Evolutionary conservation across 1,140 invertebrate species (phyloP).

Genomic region (Macrobrachium rosenbergii): DNA sequence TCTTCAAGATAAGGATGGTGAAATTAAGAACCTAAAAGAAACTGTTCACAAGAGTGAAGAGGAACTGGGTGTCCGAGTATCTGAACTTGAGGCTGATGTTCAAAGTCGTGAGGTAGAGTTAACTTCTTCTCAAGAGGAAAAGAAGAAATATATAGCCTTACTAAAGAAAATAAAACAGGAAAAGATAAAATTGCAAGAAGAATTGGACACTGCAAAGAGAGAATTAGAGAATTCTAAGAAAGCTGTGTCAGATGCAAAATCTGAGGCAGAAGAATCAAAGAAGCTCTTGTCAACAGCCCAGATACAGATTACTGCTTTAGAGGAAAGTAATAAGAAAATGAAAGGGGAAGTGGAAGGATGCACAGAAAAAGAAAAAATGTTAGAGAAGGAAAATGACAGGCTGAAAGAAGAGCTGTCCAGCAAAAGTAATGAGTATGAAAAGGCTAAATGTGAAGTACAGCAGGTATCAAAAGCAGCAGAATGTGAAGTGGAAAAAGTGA

Average conservation of each 20-base stretch:
- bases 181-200: conserved; percentile 5
- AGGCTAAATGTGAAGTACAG: conserved; percentile 24
- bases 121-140: conserved; percentile 28
- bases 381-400: no score
- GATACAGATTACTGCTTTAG: no score
- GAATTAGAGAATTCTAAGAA: background rate
- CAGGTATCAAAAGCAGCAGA: conserved; percentile 15
- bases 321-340: no score
- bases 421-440: conserved; percentile 20
- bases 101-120: conserved; percentile 25
- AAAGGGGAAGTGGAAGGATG: no score
- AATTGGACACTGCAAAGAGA: background rate
- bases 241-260: background rate
- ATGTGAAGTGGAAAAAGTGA: conserved; percentile 26
- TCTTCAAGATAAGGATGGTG: conserved; percentile 16
- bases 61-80: conserved; percentile 18
- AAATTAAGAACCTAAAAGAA: background rate
- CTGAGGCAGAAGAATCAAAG: background rate
- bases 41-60: conserved; percentile 11
- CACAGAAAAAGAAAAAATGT: no score
- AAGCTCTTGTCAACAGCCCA: no score
- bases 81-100: conserved; percentile 22
- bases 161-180: conserved; percentile 29
- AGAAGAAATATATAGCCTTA: conserved; percentile 12
- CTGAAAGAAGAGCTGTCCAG: background rate